Base-by-base conservation (phyloP, 2,888 invertebrate species). In the Caradrina clavipalpis region DNA sequence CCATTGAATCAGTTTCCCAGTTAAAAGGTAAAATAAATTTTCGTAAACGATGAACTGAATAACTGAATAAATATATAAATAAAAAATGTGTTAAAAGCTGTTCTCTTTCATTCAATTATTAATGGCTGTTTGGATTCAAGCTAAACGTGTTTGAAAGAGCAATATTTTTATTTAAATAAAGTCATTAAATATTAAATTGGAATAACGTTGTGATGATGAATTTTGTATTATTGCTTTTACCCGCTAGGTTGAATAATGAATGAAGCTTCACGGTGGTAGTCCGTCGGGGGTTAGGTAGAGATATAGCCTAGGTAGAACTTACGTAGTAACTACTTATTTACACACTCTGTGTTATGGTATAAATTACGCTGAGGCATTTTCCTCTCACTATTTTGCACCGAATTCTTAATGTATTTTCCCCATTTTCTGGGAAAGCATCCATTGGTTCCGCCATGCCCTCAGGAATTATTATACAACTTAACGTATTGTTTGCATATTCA, bases 121-220 rank as follows among this genome's bases (percentile, higher is more conserved):
- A 59, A 68, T 65, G 50, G 55, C 39, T 51, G 57, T 76, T 67
- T 73, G 69, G 73, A 73, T 81, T 63, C 42, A 54, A 11, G 67
- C 56, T 65, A 78, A 76, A 80, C 57, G 50, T 56, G 53, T 73
- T 72, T 83, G 35, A 73, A 68, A 62, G 56, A 70, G 56, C 59
- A 65, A 70, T 68, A 69, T 73, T 67, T 67, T 62, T 69, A 57
- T 69, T 50, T 45, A 53, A 69, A 65, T 69, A 69, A 67, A 76
- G 50, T 42, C 21, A 64, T 77, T 64, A 63, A 76, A 69, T 66
- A 65, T 61, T 74, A 64, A 64, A 67, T 65, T 71, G 55, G 35
- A 53, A 62, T 63, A 69, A 56, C 19, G 13, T 51, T 53, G 55
- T 59, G 15, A n/a, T 59, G 15, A 49, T 58, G 39, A 73, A 60